A percentile compares a stretch with the other conserved stretches of the same genome.
Conservation (phyloP, 2,797 vertebrate species). For the Tapera naevia region DNA sequence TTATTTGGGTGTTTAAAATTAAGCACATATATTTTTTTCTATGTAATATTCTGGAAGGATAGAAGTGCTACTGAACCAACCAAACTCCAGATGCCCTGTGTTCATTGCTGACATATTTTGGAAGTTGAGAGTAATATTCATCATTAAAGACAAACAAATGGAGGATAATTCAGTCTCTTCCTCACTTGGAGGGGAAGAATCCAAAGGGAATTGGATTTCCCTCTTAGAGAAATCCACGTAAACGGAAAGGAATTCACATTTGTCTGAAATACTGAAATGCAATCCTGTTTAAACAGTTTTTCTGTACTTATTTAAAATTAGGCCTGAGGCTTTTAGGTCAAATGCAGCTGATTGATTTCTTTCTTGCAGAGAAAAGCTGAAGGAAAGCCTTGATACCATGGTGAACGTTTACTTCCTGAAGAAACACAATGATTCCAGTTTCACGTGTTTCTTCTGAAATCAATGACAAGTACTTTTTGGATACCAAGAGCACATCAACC, state of each 20-base stretch:
- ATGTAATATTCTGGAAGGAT: not conserved
- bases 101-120: conserved; percentile 35
- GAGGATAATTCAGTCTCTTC: conserved; percentile 30
- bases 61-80: not conserved
- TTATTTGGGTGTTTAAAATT: not conserved
- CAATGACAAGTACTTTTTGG: not conserved
- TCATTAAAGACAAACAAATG: conserved; percentile 51
- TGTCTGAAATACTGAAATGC: conserved; percentile 6
- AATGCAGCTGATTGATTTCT: not conserved
- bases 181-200: conserved; percentile 9
- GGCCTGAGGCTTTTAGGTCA: not conserved
- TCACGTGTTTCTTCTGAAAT: not conserved
- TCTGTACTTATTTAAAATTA: not conserved
- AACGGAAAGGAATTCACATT: not conserved
- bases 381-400: not conserved
- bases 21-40: not conserved
- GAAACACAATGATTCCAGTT: not conserved
- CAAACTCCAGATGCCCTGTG: not conserved
- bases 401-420: not conserved
- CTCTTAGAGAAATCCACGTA: not conserved
- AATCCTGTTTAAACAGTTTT: not conserved
- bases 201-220: conserved; percentile 34
- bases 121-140: conserved; percentile 3
- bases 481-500: not conserved
- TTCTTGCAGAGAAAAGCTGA: not conserved